These are phyloP conservation scores for Papilio protenor DNA, from an alignment of 2,888 invertebrate genomes.

Conservation along the genomic window DNA sequence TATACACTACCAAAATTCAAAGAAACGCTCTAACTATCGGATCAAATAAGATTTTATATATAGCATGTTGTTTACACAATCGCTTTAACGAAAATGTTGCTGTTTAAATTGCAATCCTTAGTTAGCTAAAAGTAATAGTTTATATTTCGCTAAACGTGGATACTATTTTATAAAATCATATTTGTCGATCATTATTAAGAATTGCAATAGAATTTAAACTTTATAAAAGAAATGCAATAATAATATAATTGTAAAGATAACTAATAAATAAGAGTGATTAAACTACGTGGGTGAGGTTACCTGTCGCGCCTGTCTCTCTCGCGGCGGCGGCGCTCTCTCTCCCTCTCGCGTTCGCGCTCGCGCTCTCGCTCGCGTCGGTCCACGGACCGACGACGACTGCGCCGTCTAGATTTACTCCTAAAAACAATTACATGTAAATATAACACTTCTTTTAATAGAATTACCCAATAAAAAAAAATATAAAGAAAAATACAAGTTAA, in stretches of 20 bases:
- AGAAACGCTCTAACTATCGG: background rate
- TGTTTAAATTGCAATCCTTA: background rate
- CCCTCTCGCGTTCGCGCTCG: slow-evolving; percentile 61
- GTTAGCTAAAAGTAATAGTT: no score
- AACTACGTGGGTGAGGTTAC: slow-evolving; percentile 49
- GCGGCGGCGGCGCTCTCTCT: slow-evolving; percentile 61
- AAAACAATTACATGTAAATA: slow-evolving; percentile 12
- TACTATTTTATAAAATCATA: slow-evolving; percentile 15
- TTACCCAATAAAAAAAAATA: no score
- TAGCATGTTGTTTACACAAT: background rate
- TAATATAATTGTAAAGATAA: background rate
- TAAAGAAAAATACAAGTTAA: no score
- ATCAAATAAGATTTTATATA: slow-evolving; percentile 11
- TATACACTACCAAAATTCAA: slow-evolving; percentile 17
- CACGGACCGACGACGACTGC: slow-evolving; percentile 75
- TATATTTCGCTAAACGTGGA: background rate
- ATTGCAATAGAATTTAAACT: slow-evolving; percentile 7
- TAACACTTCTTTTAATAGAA: background rate
- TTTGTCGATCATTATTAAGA: background rate
- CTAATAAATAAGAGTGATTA: background rate
- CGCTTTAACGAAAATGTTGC: background rate
- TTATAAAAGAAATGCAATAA: background rate
- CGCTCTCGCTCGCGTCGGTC: slow-evolving; percentile 74
- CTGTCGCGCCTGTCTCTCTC: slow-evolving; percentile 75
- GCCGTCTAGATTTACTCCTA: slow-evolving; percentile 77